Conservation (phyloP, 2,113 vertebrate genomes). For the Ciconia stormi region DNA sequence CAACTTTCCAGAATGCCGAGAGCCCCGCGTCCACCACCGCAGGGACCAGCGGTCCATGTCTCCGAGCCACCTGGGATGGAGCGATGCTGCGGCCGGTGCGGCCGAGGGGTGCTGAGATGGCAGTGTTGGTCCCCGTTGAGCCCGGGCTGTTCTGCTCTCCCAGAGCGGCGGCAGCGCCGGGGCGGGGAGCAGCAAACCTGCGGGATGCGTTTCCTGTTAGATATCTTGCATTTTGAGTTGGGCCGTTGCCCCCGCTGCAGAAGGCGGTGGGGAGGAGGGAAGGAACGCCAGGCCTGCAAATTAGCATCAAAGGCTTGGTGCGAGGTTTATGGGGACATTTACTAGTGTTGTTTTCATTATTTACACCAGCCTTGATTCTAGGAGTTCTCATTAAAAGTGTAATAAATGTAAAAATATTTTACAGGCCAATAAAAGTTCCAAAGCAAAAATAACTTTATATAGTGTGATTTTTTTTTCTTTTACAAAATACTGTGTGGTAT, state of each 20-base stretch:
- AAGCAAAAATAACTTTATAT: conserved; percentile 82
- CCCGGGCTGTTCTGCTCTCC: not conserved
- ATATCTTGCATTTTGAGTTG: not conserved
- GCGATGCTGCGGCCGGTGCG: rapidly evolving
- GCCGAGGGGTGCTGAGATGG: not conserved
- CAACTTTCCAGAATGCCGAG: not conserved
- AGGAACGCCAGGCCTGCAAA: conserved; percentile 69
- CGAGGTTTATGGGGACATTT: conserved; percentile 83
- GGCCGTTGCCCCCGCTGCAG: conserved; percentile 4
- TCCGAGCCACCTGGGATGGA: not conserved
- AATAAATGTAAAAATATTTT: conserved; percentile 87
- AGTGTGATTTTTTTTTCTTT: conserved; percentile 68
- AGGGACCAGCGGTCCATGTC: rapidly evolving
- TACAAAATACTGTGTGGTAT: conserved; percentile 73
- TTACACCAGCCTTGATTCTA: conserved; percentile 81
- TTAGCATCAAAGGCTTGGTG: conserved; percentile 83
- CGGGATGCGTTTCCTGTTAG: not conserved
- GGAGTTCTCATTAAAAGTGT: conserved; percentile 83
- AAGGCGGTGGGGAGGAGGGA: conserved; percentile 53
- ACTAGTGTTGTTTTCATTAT: conserved; percentile 83
- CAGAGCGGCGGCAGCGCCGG: not conserved
- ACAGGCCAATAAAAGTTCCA: conserved; percentile 80
- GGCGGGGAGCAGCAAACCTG: not conserved
- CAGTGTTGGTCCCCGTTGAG: rapidly evolving
- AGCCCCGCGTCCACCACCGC: rapidly evolving